Conservation (phyloP, 2,113 vertebrate genomes). For the Rhynchomys soricoides region DNA sequence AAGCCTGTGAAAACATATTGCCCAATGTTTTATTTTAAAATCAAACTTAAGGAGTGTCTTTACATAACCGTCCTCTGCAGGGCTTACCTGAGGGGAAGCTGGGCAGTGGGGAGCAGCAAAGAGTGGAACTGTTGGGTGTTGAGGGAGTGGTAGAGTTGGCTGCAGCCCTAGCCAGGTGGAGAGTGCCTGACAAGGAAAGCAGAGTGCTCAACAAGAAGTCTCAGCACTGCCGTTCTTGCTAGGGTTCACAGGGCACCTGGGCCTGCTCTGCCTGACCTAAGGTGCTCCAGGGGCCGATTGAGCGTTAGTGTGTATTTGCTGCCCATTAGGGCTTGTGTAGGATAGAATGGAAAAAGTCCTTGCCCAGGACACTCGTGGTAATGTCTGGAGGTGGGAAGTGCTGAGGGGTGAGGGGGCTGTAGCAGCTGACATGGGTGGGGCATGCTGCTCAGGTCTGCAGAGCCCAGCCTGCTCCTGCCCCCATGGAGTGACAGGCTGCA, state of each 20-base stretch:
- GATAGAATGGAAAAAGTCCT: neutral
- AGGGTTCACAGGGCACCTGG: neutral
- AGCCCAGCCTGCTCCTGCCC: rapidly evolving
- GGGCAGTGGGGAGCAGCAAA: neutral
- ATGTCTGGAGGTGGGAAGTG: neutral
- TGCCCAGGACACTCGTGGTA: neutral
- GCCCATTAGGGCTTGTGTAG: rapidly evolving
- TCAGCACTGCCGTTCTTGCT: neutral
- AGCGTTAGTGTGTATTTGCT: neutral
- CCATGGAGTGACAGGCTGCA: rapidly evolving
- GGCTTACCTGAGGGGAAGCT: neutral
- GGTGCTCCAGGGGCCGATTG: rapidly evolving
- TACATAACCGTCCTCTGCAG: neutral
- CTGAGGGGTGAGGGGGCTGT: neutral
- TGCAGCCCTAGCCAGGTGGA: neutral
- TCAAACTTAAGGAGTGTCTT: neutral
- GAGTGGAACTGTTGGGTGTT: neutral
- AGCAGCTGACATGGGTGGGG: too few relatives aligned
- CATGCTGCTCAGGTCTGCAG: rapidly evolving
- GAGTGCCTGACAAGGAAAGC: neutral
- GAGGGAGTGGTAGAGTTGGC: neutral
- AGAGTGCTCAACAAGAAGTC: neutral
- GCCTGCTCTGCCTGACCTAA: neutral
- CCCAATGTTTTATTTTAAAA: constrained; percentile 59
- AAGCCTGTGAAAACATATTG: neutral